These are phyloP conservation scores for Drosophila borealis DNA, from an alignment of 2,888 invertebrate genomes.

Conservation along the genomic window DNA sequence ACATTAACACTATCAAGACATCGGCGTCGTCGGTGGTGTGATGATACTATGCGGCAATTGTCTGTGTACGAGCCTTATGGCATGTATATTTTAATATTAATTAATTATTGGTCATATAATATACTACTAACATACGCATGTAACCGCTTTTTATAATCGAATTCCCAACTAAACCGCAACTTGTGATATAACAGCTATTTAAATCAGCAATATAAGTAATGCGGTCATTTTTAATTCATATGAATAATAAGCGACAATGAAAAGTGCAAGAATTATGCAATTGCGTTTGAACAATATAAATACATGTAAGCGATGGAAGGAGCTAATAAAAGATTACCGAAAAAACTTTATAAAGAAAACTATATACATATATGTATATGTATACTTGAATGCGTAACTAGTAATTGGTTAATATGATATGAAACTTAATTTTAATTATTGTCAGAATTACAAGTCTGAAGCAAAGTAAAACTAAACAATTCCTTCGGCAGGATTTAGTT, in stretches of 20 bases:
- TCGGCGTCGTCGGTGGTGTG: constrained; percentile 4
- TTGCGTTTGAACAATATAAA: neutral
- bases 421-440: too few species aligned
- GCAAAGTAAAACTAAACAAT: too few species aligned
- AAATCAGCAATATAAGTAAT: constrained; percentile 44
- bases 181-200: constrained; percentile 12
- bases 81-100: constrained; percentile 36
- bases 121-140: neutral
- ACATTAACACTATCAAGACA: constrained; percentile 19
- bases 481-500: too few species aligned
- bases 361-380: too few species aligned
- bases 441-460: too few species aligned
- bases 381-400: too few species aligned
- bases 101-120: constrained; percentile 14
- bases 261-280: neutral
- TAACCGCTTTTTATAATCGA: constrained; percentile 6
- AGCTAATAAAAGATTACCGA: too few species aligned
- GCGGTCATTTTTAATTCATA: constrained; percentile 36
- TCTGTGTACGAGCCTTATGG: constrained; percentile 7
- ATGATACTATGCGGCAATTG: constrained; percentile 20
- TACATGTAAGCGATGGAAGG: neutral
- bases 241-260: constrained; percentile 36
- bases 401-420: too few species aligned
- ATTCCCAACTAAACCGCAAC: constrained; percentile 15
- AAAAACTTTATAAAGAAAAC: too few species aligned